Conservation (phyloP, 2,113 vertebrate genomes). For the Mixornis gularis region DNA sequence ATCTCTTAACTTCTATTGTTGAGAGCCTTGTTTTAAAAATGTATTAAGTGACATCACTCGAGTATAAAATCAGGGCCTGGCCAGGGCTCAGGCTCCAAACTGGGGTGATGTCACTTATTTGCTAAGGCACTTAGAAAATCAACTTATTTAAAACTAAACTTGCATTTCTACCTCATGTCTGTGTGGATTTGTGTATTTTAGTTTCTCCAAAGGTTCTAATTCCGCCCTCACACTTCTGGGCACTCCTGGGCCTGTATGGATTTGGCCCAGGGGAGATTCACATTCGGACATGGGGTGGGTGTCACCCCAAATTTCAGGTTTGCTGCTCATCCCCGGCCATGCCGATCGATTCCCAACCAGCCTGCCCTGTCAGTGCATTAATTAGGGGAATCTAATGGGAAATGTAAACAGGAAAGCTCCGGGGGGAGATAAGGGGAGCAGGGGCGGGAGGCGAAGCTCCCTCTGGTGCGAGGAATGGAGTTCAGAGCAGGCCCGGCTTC, state of each 20-base stretch:
- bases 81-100: too few relatives aligned
- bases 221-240: background rate
- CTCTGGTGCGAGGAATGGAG: background rate
- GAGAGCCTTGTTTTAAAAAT: background rate
- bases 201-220: background rate
- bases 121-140: background rate
- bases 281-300: accelerated
- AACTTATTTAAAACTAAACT: background rate
- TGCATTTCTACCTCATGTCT: background rate
- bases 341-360: background rate
- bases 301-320: background rate
- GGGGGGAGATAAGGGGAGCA: constrained; percentile 57
- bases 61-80: background rate
- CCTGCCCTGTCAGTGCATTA: background rate
- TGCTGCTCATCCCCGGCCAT: background rate
- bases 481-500: background rate
- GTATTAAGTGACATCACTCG: background rate
- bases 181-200: background rate
- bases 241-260: background rate
- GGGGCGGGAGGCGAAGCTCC: background rate
- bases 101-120: background rate
- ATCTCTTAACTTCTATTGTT: background rate
- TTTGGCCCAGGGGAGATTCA: background rate
- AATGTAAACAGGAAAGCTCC: constrained; percentile 75
- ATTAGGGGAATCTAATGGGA: constrained; percentile 63